Base-by-base conservation (phyloP, 35 echinoderm and acorn worm species). In the Acanthaster planci region DNA sequence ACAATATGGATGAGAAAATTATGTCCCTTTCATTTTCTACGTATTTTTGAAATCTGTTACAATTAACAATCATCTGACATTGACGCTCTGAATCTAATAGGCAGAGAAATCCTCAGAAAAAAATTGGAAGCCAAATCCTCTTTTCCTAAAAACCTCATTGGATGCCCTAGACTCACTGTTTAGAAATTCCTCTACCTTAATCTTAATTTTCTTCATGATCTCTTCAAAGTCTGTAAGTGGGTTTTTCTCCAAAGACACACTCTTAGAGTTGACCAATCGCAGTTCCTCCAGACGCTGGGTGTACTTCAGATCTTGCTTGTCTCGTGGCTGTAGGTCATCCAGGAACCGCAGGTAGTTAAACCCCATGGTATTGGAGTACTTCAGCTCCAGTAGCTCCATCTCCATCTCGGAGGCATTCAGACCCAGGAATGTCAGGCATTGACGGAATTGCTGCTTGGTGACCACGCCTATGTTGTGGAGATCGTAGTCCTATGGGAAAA, bases 391-490 rank as follows among this genome's bases (percentile, higher is more conserved):
- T 0, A 86, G 77, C 21, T 84, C 36, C 89, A 94, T 94, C 86
- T 99, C 96, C 1, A 75, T 76, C 31, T 91, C 92, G 0, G 88
- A 88, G 23, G 96, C 91, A 44, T 60, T 91, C 29, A 99, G 92
- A 8, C 92, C 88, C 31, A 99, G 79, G 68, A 90, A 99, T 5
- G 92, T 88, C 29, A 99, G 78, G 56, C 96, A 99, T 67, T 99
- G 96, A 14, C 96, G 76, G 79, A 99, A 99, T 82, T 99, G 96
- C 34, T 85, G 76, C 40, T 94, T 85, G 51, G 96, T 99, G 37
- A 99, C 92, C 10, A 89, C 88, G 27, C 96, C 96, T 40, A 90
- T 84, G 64, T 99, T 99, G 86, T 99, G 96, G n/a, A 77, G 89
- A 47, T 99, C 96, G 76, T 94, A 99, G 57, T 99, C 96, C 67